Base-by-base conservation (phyloP, 2,113 vertebrate genomes). In the Notarius lentiginosus region DNA sequence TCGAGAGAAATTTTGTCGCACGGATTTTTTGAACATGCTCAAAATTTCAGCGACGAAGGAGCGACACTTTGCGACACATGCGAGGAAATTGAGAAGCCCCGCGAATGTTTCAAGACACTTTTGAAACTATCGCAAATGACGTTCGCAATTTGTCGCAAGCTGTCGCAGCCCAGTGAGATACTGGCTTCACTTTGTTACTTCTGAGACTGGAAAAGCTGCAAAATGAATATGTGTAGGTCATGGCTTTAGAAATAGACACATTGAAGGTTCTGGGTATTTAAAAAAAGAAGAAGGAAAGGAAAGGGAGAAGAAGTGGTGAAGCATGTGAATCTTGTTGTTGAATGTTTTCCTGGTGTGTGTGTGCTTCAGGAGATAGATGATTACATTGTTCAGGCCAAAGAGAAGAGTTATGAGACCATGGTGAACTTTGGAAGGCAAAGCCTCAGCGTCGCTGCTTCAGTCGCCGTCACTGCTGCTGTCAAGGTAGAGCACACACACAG, bases 321-420 rank as follows among this genome's bases (percentile, higher is more conserved):
- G 66, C 30, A 7, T n/a, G 4, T 66, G 24, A 12, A 66, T 66
- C 27, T 27, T 14, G 24, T 18, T 73, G 34, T 15, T 34, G 41
- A 72, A 6, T 5, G 3, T 30, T 56, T 47, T 47, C 17, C n/a
- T 24, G 12, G 12, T 85, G 58, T 85, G 77, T 82, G 41, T 82
- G 58, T 66, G 61, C 66, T 85, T 61, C 87, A 97, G 97, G 97
- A 97, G 86, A 97, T 97, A 75, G 97, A 97, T 49, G 96, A 97
- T 34, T 97, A 97, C 83, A 96, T 97, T 0, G 91, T 97, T 27
- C 96, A 97, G 90, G 96, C 96, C 87, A 97, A 96, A 93, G 96
- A 97, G 89, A 94, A 93, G 90, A 95, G 96, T 88, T 97, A 97
- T 79, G 96, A 97, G 89, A 97, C 97, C 4, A 96, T 97, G 96